Base-by-base conservation (phyloP, 2,113 vertebrate species). In the Takifugu flavidus region DNA sequence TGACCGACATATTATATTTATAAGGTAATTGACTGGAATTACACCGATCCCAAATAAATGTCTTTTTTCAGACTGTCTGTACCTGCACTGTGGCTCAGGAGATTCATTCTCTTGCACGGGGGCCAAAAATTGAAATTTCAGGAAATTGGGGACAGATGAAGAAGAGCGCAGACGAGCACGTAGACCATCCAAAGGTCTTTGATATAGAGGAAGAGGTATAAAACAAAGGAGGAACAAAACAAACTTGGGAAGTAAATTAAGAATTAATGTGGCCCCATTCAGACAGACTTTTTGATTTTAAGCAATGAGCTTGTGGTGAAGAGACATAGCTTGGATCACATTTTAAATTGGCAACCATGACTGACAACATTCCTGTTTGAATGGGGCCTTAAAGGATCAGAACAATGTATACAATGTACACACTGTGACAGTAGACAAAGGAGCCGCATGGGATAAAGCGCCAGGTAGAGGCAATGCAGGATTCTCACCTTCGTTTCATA, bases 61-160 rank as follows among this genome's bases (percentile, higher is more conserved):
- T 2, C 11, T 34, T 34, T 34, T 4, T 34, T 7, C 20, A 8
- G 25, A 50, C 39, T 39, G 14, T 53, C 15, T 73, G 60, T 89
- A 89, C 88, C 88, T 89, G 72, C 43, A 92, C 82, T 89, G 91
- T 91, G 91, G 91, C 75, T 94, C 91, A 85, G 87, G 91, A 79
- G 88, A 90, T 91, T 93, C 94, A 85, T 93, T 94, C 89, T 97
- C 95, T 89, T 93, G 93, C 87, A 98, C 93, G 80, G 95, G 95
- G 83, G 95, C 93, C 93, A 99, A 91, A 93, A 99, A 98, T 92
- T 94, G 92, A 94, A 99, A 98, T 93, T 98, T 99, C 91, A 99
- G 92, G 91, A 99, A 99, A 91, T 98, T 99, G 91, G 96, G 96
- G 88, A 98, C 95, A 93, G 97, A 99, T 74, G 96, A 95, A 56